Evolutionary conservation across 2,888 invertebrate genomes (phyloP), one percentile per base, ranked within the genome.

Genomic region (Drosophila monieri): DNA sequence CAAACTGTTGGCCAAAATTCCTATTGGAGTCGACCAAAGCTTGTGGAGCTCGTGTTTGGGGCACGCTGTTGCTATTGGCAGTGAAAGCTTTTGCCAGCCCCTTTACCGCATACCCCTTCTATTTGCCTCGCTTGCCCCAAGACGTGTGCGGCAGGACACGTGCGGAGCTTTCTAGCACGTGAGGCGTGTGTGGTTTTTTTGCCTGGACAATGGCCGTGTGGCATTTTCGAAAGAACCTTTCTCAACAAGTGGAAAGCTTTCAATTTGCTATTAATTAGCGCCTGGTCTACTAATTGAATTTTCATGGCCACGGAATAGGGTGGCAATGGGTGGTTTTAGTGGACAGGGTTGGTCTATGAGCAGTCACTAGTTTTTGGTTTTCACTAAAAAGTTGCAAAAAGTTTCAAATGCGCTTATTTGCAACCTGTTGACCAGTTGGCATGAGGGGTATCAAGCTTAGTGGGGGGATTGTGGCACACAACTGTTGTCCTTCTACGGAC

Each of bases 1-100:
- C 91, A 91, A 91, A 91, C 91, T 91, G 90, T 90, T 91, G 90
- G 90, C 87, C 67, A 60, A 54, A 43, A 52, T 64, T 52, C 23
- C 46, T 15, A 43, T 15, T 59, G 59, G 67, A 67, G 67, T 69
- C 68, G 68, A 60, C 53, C 53, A 69, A 69, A 69, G 68, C 68
- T 67, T 58, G 67, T 32, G 60, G 43, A 39, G 56, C 69, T 71
- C 71, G 71, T 71, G 71, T 71, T 69, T 64, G 56, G 71, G 71
- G 70, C 71, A 74, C 64, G 67, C 73, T 74, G 73, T 74, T 74
- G 74, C 74, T 73, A 64, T 65, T 73, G 69, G 53, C 62, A 59
- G 49, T 69, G 70, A 59, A 64, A 71, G 70, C 70, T 70, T 71
- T 62, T 27, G 41, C 39, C 23, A 2, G 32, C 15, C 37, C 8